Evolutionary conservation across 2,797 vertebrate genomes (phyloP).

Genomic region (Cyprinodon diabolis): DNA sequence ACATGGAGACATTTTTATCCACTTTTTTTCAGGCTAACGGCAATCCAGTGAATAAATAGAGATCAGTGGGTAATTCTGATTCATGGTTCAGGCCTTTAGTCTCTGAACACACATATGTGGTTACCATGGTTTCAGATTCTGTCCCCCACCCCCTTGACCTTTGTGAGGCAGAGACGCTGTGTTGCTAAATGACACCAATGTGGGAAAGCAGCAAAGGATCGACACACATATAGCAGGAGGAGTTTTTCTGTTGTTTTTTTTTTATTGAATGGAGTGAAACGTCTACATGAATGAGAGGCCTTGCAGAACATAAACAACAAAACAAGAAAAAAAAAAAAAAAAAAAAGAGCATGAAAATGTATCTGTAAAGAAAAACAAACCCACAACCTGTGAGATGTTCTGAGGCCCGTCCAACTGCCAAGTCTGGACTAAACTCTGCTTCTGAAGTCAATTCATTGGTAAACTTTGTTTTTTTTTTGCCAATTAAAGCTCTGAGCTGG

Average conservation of each 20-base stretch:
- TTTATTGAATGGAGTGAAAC: conserved; percentile 83
- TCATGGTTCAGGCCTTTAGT: too few species aligned
- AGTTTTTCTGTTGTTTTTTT: conserved; percentile 48
- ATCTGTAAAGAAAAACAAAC: conserved; percentile 68
- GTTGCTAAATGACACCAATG: conserved; percentile 62
- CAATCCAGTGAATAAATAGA: too few species aligned
- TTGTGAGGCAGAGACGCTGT: conserved; percentile 25
- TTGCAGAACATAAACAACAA: conserved; percentile 73
- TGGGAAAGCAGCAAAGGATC: conserved; percentile 33
- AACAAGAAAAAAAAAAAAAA: conserved; percentile 30
- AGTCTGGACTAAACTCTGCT: not conserved
- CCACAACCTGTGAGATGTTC: conserved; percentile 80
- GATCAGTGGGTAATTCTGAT: too few species aligned
- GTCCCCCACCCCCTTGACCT: not conserved
- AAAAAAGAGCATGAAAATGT: conserved; percentile 22
- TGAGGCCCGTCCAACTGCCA: conserved; percentile 24
- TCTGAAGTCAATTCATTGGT: not conserved
- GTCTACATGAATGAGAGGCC: conserved; percentile 84
- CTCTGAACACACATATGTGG: too few species aligned
- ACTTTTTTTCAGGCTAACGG: too few species aligned
- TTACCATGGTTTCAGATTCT: not conserved
- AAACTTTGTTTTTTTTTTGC: not conserved
- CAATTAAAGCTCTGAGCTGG: too few species aligned
- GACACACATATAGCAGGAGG: conserved; percentile 38
- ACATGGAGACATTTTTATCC: too few species aligned